These are phyloP conservation scores for Eutrigla gurnardus DNA, from an alignment of 2,797 vertebrate genomes.

Conservation along the genomic window DNA sequence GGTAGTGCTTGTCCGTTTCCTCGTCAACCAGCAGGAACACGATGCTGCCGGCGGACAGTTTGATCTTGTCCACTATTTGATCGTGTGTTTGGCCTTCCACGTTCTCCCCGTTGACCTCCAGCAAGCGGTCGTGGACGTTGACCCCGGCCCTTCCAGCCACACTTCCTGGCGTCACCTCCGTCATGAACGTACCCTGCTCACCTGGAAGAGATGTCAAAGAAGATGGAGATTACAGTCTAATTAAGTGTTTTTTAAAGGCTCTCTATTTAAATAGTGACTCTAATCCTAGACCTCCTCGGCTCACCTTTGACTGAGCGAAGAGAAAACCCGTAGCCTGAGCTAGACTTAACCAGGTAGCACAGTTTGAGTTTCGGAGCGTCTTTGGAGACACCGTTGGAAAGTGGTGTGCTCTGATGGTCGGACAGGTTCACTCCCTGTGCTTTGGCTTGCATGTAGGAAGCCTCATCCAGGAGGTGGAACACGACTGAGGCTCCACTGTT, in stretches of 20 bases:
- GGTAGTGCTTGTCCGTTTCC: slow-evolving; percentile 83
- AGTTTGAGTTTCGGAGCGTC: slow-evolving; percentile 83
- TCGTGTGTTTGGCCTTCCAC: slow-evolving; percentile 86
- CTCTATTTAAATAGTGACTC: not conserved
- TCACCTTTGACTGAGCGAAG: slow-evolving; percentile 88
- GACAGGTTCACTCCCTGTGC: slow-evolving; percentile 80
- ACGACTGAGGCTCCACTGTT: slow-evolving; percentile 85
- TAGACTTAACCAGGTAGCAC: slow-evolving; percentile 90
- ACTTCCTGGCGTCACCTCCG: slow-evolving; percentile 81
- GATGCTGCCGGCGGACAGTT: slow-evolving; percentile 79
- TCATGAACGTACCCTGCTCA: slow-evolving; percentile 86
- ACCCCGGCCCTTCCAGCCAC: slow-evolving; percentile 90
- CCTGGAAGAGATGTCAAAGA: slow-evolving; percentile 72
- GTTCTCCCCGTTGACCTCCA: slow-evolving; percentile 92
- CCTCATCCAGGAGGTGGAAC: slow-evolving; percentile 88
- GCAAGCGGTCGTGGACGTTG: slow-evolving; percentile 84
- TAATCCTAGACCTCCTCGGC: slow-evolving; percentile 21
- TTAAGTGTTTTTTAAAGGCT: not conserved
- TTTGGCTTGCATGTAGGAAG: slow-evolving; percentile 87
- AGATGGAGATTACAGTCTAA: not conserved
- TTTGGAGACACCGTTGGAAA: slow-evolving; percentile 69
- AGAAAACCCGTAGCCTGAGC: slow-evolving; percentile 89
- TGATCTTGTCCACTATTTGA: slow-evolving; percentile 89
- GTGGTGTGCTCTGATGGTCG: slow-evolving; percentile 58
- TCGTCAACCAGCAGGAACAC: slow-evolving; percentile 89